These are phyloP conservation scores for Chaetophractus vellerosus DNA, from an alignment of 2,797 vertebrate genomes.

Conservation along the genomic window DNA sequence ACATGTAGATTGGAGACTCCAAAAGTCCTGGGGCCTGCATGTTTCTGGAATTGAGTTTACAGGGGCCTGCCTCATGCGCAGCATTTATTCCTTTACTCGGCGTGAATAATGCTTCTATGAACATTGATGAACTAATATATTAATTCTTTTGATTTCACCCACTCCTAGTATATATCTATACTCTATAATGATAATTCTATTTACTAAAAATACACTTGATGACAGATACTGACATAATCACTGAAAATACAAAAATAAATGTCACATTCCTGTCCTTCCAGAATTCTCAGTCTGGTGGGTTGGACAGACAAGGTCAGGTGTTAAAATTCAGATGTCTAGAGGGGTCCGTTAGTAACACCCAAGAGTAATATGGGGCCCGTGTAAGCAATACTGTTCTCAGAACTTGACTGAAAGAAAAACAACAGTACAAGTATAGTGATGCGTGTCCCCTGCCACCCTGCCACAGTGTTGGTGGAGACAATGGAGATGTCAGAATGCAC, in stretches of 20 bases:
- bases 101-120: too few relatives aligned
- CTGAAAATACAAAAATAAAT: not conserved
- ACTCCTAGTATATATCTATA: not conserved
- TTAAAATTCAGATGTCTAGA: not conserved
- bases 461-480: not conserved
- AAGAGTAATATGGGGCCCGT: not conserved
- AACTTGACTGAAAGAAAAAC: not conserved
- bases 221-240: not conserved
- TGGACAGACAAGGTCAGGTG: not conserved
- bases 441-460: not conserved
- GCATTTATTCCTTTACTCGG: not conserved
- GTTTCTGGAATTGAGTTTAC: fast-evolving
- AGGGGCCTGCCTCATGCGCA: not conserved
- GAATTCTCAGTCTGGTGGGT: not conserved
- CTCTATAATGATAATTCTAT: not conserved
- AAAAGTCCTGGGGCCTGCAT: too few relatives aligned
- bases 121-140: not conserved
- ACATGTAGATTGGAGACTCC: not conserved
- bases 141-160: not conserved
- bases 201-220: not conserved
- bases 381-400: not conserved
- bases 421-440: not conserved
- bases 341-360: not conserved
- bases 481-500: fast-evolving
- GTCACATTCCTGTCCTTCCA: not conserved